A percentile compares a stretch with the other conserved stretches of the same genome.
phyloP scores from a whole-genome alignment of 2,797 vertebrate species.

The Phoxinus dragarum region DNA sequence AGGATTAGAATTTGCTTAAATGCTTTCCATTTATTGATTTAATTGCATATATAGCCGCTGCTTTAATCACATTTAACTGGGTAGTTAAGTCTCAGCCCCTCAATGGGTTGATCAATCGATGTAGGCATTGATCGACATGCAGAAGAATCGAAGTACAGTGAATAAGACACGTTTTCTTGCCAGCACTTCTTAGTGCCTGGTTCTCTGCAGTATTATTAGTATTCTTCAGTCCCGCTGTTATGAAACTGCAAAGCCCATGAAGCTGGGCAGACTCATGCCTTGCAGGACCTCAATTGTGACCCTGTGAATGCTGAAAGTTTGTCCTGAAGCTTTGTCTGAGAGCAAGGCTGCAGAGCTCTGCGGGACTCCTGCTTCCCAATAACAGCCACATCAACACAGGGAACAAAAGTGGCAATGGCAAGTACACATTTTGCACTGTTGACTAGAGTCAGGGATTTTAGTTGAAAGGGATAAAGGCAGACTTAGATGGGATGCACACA shows the following conservation, averaged over 20 bases:
- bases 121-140: neutral
- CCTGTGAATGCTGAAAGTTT: constrained; percentile 31
- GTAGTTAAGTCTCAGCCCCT: neutral
- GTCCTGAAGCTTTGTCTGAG: constrained; percentile 29
- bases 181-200: neutral
- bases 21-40: neutral
- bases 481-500: neutral
- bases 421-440: constrained; percentile 10
- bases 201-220: constrained; percentile 34
- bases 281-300: constrained; percentile 43
- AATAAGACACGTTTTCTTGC: neutral
- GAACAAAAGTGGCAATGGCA: constrained; percentile 24
- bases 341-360: constrained; percentile 24
- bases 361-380: constrained; percentile 21
- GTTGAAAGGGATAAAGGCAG: constrained; percentile 1
- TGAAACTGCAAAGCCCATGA: constrained; percentile 36
- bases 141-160: constrained; percentile 24
- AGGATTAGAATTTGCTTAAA: neutral
- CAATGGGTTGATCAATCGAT: neutral
- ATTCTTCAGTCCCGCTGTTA: constrained; percentile 45
- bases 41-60: neutral
- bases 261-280: constrained; percentile 16
- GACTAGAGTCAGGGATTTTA: neutral
- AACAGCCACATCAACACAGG: constrained; percentile 19
- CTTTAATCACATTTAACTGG: constrained; percentile 10